Base-by-base conservation (phyloP, 2,797 vertebrate species). In the Malacoctenus gilli region DNA sequence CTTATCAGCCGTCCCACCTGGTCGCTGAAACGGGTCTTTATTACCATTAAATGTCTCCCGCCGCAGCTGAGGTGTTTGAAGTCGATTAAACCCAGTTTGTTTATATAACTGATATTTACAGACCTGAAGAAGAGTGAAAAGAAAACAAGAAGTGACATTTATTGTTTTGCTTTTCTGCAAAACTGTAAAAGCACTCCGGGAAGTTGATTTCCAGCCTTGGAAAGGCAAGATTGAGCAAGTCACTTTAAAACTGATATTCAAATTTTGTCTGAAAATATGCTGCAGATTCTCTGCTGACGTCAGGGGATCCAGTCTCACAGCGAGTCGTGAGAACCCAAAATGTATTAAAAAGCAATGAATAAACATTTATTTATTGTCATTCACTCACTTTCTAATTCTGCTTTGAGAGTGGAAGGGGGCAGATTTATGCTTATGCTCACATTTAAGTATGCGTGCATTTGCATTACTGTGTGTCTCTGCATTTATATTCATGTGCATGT, bases 291-390 rank as follows among this genome's bases (percentile, higher is more conserved):
- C 32, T 8, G 32, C 40, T 51, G 37, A 58, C 3, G 13, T 58
- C 21, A 40, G 30, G 20, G 30, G 52, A 62, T 68, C 41, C 47
- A 49, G 46, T 73, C 59, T 51, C 54, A 21, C 59, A 34, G 46
- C 43, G 43, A 31, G 40, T 34, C 15, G 21, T 35, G 19, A 18
- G 52, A 51, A 46, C 9, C 36, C 35, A 35, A 72, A 62, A 52
- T 51, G 30, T 1, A 50, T 76, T 71, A 51, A 47, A 37, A 47
- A 4, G 37, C 67, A 44, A 76, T 74, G 52, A 75, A 78, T 66
- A 79, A 77, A 67, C 55, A 61, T 67, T 13, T 23, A 11, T 28
- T 23, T 49, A 39, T 56, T 62, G 44, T 30, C 65, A 41, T 50
- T 72, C 41, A 43, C 57, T 69, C 16, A 40, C 41, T 40, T 49